Base-by-base conservation (phyloP, 2,113 vertebrate species). In the Hassar affinis region DNA sequence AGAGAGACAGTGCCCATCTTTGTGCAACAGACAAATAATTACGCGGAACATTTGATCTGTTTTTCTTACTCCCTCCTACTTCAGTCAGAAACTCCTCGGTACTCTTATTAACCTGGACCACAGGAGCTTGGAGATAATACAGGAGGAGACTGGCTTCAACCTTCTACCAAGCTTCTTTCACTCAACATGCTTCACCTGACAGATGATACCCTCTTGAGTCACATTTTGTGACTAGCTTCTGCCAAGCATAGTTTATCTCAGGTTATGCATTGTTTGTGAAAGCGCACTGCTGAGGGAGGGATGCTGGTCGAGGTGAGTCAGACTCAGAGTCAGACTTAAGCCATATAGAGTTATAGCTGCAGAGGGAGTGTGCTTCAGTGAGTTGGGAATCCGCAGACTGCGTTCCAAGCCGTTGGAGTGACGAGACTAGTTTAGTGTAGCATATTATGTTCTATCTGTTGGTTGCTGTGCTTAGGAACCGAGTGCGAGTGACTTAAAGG, bases 81-180 rank as follows among this genome's bases (percentile, higher is more conserved):
- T 64, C 20, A 66, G 84, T 88, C 47, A 82, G 84, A 87, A 84
- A 78, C 88, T 86, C 72, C 83, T 88, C 78, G 75, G 49, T 61
- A 86, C 79, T 89, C 78, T 89, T 88, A 91, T 92, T 91, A 88
- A 83, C 88, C 91, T 88, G 90, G 92, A 93, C 91, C 90, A 90
- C 90, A 91, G 88, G 89, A 92, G 84, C 88, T 88, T 85, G 75
- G 89, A 90, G 90, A 85, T 86, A 83, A 47, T 57, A 66, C 74
- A 77, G 59, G 22, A 66, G 59, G 57, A 68, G 47, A 66, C 49
- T 57, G 27, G 25, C 56, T 59, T 56, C 9, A 52, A 22, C 10
- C 30, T 35, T 75, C 6, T 27, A 30, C 51, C 45, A 52, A 82
- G 27, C 57, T 64, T 45, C 5, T 33, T 62, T 64, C 27, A n/a